Evolutionary conservation across 2,797 vertebrate species (phyloP), one percentile per base, ranked within the genome.

Genomic region (Carapus acus): DNA sequence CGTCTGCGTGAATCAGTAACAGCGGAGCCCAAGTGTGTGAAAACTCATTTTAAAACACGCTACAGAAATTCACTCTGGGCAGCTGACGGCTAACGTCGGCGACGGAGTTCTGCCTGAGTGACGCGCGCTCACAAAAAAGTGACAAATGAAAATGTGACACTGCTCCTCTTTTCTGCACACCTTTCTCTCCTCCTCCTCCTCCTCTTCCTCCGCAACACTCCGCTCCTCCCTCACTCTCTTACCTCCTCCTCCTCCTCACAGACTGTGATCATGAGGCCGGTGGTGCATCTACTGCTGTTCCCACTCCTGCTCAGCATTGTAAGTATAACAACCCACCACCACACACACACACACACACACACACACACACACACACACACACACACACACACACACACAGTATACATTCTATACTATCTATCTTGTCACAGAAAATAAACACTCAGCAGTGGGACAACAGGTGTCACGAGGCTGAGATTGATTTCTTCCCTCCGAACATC

Each of bases 281-380:
- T 69, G 72, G 43, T 80, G 58, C 83, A 79, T 77, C 80, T 85
- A 79, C 54, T 83, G 66, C 60, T 86, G 63, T 73, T 85, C 58
- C 74, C 76, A 18, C 70, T 85, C 59, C 72, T 86, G 49, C 7
- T 82, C 69, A 65, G 69, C 76, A 58, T 72, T 55, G 85, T 87
- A 77, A 87, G 84, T 86, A 82, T 62, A 74, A 33, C 53, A 19
- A 2, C 42, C 34, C 48, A 45, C 53, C 43, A 15, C 20, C 53
- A 46, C 16, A 29, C 4, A 17, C 21, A 14, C 6, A 17, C 33
- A 29, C 16, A 14, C 19, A 49, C 23, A 50, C 31, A 17, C 14
- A 2, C 19, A 21, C 47, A 3, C 27, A 33, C 31, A 4, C 4
- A 33, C 0, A 0, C 14, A 19, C 1, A 18, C 13, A 47, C 23